Evolutionary conservation across 2,797 vertebrate species (phyloP).

Genomic region (Moxostoma hubbsi): DNA sequence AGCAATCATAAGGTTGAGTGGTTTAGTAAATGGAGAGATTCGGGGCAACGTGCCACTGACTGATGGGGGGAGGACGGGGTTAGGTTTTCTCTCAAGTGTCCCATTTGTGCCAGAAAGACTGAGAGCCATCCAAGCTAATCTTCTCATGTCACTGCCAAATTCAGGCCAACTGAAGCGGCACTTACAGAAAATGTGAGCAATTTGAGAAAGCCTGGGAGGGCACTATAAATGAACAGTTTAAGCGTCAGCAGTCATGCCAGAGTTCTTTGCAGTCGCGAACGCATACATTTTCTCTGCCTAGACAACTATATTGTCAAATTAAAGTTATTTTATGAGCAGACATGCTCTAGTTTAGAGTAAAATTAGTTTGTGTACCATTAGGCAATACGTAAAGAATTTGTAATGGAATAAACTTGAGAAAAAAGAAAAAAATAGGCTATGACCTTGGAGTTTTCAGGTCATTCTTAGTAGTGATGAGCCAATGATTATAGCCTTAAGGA

Average conservation of each 20-base stretch:
- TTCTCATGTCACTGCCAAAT: conserved; percentile 61
- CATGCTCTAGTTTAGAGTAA: conserved; percentile 11
- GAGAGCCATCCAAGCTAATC: conserved; percentile 58
- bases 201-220: conserved; percentile 59
- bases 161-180: conserved; percentile 63
- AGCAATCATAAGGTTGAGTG: conserved; percentile 16
- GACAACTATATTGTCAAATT: conserved; percentile 25
- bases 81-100: conserved; percentile 53
- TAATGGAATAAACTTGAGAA: no score
- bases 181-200: conserved; percentile 64
- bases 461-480: no score
- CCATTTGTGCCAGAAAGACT: conserved; percentile 50
- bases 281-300: conserved; percentile 8
- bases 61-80: conserved; percentile 16
- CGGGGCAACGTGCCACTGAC: conserved; percentile 50
- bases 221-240: conserved; percentile 59
- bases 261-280: conserved; percentile 32
- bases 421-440: no score
- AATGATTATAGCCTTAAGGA: no score
- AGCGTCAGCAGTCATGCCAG: conserved; percentile 61
- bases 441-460: no score
- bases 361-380: conserved; percentile 15
- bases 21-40: conserved; percentile 51
- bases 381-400: neutral
- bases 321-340: neutral